Evolutionary conservation across 35 echinoderm and acorn worm species (phyloP).

Genomic region (Apostichopus californicus): DNA sequence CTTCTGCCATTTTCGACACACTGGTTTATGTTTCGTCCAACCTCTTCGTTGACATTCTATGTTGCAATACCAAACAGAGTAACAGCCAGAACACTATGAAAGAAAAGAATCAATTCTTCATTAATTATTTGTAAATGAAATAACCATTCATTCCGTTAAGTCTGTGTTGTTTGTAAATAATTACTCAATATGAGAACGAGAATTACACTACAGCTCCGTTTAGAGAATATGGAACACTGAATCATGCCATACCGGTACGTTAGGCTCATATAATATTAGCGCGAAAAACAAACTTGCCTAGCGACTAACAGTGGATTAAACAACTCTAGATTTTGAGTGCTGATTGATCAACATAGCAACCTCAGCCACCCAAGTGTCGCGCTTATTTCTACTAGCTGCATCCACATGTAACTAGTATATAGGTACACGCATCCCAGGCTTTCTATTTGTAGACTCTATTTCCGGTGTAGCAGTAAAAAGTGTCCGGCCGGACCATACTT

Average conservation of each 20-base stretch:
- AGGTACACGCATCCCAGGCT: neutral
- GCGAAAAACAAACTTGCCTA: neutral
- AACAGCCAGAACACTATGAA: conserved; percentile 48
- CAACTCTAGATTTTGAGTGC: neutral
- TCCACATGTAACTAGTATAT: neutral
- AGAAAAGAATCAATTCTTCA: neutral
- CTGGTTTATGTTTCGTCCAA: conserved; percentile 16
- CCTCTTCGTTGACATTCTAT: conserved; percentile 41
- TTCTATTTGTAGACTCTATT: no score
- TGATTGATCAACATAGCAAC: neutral
- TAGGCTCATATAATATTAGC: neutral
- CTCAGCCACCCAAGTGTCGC: no score
- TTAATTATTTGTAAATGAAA: neutral
- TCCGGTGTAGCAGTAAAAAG: no score
- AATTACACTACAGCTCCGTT: neutral
- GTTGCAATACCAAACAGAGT: conserved; percentile 35
- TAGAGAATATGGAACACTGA: neutral
- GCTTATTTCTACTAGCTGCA: no score
- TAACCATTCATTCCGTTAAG: neutral
- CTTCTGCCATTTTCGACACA: conserved; percentile 10
- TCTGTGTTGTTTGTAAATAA: neutral
- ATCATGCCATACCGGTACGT: neutral
- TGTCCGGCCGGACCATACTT: no score
- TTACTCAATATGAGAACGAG: neutral
- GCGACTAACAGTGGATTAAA: neutral